phyloP scores from a whole-genome alignment of 1,140 invertebrate species.

The Pygmarrhopalites habei region DNA sequence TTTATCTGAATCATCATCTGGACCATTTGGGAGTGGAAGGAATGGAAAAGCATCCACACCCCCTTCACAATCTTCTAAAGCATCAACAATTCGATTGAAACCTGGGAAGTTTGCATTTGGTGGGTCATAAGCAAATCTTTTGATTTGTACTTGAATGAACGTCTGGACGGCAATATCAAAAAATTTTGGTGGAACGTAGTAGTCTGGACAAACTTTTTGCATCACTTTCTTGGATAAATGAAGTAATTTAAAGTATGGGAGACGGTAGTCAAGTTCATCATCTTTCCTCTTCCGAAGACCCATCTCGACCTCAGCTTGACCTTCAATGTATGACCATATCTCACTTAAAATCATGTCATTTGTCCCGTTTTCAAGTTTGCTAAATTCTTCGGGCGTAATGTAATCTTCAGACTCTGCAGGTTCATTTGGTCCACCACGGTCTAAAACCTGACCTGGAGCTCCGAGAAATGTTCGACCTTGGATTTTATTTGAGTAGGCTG shows the following conservation, averaged over 20 bases:
- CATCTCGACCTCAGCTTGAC: neutral
- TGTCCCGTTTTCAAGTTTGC: neutral
- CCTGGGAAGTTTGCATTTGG: neutral
- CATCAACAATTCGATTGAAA: neutral
- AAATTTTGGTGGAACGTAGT: neutral
- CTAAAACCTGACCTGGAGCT: neutral
- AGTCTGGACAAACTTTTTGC: slow-evolving; percentile 1
- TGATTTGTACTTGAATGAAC: slow-evolving; percentile 3
- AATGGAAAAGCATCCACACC: neutral
- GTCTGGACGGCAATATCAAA: slow-evolving; percentile 1
- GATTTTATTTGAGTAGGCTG: too few species aligned
- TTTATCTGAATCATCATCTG: neutral
- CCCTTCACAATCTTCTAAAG: neutral
- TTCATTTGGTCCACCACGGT: neutral
- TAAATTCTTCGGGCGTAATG: neutral
- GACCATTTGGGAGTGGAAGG: neutral
- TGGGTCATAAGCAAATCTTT: neutral
- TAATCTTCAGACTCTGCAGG: neutral
- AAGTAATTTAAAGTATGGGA: slow-evolving; percentile 1
- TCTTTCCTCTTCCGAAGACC: neutral
- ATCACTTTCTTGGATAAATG: slow-evolving; percentile 5
- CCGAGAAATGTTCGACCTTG: slow-evolving; percentile 7
- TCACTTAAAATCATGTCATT: neutral
- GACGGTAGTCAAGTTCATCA: neutral
- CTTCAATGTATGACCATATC: slow-evolving; percentile 4